Base-by-base conservation (phyloP, 2,888 invertebrate species). In the Pycnomerus fuliginosus region DNA sequence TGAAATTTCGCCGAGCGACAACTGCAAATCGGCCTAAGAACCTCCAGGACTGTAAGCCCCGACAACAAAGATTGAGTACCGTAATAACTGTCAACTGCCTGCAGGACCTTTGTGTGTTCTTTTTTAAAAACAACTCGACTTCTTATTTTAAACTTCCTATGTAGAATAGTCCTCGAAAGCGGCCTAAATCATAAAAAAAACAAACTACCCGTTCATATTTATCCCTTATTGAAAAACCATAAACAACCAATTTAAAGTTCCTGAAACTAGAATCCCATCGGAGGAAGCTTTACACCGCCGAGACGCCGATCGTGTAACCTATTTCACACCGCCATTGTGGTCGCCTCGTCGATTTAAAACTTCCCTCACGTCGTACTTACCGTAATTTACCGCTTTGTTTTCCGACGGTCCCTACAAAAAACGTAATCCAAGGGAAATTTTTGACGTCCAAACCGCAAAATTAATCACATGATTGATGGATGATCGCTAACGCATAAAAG, bases 241-340 rank as follows among this genome's bases (percentile, higher is more conserved):
- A 37, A 44, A 44, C 44, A 38, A 38, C 44, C 44, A 44, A 44
- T 44, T 44, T 44, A 44, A 44, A 44, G 37, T 44, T 44, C 44
- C 37, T 44, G 44, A 44, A 44, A 44, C 44, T 44, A 22, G 31
- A 38, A 44, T 44, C 44, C 38, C 44, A 2, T 7, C 7, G 37
- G 44, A 37, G 5, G 14, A 13, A 28, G n/a, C 13, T 25, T 28
- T 13, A 13, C 28, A 13, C 35, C 35, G 35, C 23, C 34, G 34
- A 17, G 34, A 34, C 34, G 14, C 14, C 34, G 34, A 34, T 34
- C 34, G 34, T 23, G 23, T 34, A 34, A 34, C 34, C 35, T 16
- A 35, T 35, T 35, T 35, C 22, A 24, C 25, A 16, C 35, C 15
- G 35, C 25, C 35, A 35, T 35, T 33, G 33, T 33, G 33, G 23